Conservation (phyloP, 2,797 vertebrate species). For the Bucorvus abyssinicus region DNA sequence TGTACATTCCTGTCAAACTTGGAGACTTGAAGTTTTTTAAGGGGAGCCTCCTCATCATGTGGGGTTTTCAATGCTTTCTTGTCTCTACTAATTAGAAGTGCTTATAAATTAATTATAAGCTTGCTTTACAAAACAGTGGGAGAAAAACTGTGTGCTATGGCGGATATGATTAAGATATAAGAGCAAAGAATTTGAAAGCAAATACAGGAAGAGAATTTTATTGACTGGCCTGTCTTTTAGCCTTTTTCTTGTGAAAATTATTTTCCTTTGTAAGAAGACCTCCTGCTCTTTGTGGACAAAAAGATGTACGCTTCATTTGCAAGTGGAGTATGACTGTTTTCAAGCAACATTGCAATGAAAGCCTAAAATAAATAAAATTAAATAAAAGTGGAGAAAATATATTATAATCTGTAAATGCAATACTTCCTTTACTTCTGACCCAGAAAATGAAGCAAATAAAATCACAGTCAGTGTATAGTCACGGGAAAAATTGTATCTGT, state of each 20-base stretch:
- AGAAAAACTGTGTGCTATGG: neutral
- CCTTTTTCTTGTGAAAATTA: neutral
- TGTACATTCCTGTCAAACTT: neutral
- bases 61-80: neutral
- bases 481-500: neutral
- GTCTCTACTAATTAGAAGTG: constrained; percentile 46
- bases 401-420: neutral
- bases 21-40: neutral
- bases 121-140: constrained; percentile 24
- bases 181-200: neutral
- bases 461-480: neutral
- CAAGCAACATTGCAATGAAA: neutral
- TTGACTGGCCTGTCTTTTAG: neutral
- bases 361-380: neutral
- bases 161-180: constrained; percentile 9
- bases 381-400: neutral
- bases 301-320: neutral
- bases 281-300: neutral
- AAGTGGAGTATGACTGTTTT: neutral
- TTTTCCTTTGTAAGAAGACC: neutral
- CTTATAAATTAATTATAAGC: constrained; percentile 56
- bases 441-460: neutral
- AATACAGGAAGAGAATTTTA: neutral
- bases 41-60: neutral
- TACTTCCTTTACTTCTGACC: neutral